Evolutionary conservation across 35 echinoderm and acorn worm genomes (phyloP).

Genomic region (Anneissia japonica): DNA sequence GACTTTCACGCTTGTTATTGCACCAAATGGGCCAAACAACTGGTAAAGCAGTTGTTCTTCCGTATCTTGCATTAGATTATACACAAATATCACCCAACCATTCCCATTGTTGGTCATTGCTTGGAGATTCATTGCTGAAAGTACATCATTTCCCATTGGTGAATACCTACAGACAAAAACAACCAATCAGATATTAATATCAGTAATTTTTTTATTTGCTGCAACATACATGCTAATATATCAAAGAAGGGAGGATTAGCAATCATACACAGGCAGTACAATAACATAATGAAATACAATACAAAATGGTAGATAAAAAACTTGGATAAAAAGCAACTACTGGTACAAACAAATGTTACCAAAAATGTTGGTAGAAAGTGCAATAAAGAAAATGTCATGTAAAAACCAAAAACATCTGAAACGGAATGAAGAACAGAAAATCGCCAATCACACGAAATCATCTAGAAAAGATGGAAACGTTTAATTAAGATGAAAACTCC

Average conservation of each 20-base stretch:
- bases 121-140: constrained; percentile 64
- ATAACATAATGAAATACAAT: neutral
- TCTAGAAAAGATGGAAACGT: neutral
- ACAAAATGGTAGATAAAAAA: neutral
- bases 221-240: no score
- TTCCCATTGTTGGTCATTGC: constrained; percentile 96
- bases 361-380: neutral
- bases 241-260: neutral
- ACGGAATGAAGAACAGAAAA: neutral
- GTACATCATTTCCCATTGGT: constrained; percentile 8
- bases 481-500: neutral
- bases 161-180: neutral
- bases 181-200: neutral
- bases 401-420: neutral
- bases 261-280: neutral
- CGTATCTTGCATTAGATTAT: constrained; percentile 87
- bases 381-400: neutral
- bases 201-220: no score
- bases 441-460: neutral
- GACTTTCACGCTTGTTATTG: constrained; percentile 93
- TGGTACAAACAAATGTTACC: neutral
- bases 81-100: constrained; percentile 97
- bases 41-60: constrained; percentile 95
- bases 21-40: constrained; percentile 93
- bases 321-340: neutral